Evolutionary conservation across 2,113 vertebrate species (phyloP), one percentile per base, ranked within the genome.

Genomic region (Orthonyx spaldingii): DNA sequence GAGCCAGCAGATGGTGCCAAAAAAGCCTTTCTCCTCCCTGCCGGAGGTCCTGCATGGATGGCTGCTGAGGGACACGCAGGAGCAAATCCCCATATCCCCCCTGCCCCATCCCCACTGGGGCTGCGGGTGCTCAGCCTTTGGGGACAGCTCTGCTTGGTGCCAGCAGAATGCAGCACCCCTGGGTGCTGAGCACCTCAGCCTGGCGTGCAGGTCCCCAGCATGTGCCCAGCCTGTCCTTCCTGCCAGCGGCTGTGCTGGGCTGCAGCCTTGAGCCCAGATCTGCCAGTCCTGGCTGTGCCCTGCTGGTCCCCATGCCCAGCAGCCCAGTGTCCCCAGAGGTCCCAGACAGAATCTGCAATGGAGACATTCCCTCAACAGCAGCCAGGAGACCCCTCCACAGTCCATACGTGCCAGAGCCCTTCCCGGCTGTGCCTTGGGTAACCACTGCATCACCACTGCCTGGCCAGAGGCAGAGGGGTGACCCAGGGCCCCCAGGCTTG

Each of bases 81-180:
- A 75, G n/a, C 27, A 87, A 41, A 49, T 82, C 23, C 49, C 32
- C 4, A 1, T 11, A 55, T 50, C 6, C 50, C 11, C 32, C 27
- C 17, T 64, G 41, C 39, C 63, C 6, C 3, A 6, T 50, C 55
- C 32, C 3, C 1, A 24, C 13, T 32, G 65, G 46, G 32, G 20
- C 69, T 44, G 16, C 0, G 1, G 11, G 59, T 83, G 39, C 44
- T 84, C 15, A 5, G 66, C 49, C 37, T 41, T 35, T 0, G 2
- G 15, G 52, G 37, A 64, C 28, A 39, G 50, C 18, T 60, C 77
- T 91, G 77, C 18, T 35, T 42, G 23, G 20, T 71, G 75, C 49
- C 69, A 75, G 39, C 52, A 53, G 46, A 89, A 77, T 30, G 52
- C 69, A 89, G 60, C 65, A 75, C 9, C 56, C 23, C 44, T 79